phyloP scores from a whole-genome alignment of 2,888 invertebrate species.

The Brachypterus glaber region DNA sequence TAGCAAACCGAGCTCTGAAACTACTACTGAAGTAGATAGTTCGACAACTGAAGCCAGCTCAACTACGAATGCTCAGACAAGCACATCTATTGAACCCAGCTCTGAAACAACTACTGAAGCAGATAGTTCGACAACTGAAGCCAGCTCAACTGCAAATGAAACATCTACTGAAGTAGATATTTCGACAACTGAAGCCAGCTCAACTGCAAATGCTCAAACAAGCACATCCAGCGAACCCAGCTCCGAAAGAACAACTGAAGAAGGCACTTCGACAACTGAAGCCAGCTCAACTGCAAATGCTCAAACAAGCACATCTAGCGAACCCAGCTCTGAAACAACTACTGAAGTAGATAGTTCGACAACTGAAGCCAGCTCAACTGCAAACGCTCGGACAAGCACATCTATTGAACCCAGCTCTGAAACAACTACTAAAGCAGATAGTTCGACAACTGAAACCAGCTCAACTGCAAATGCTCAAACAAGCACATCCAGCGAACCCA shows the following conservation, averaged over 20 bases:
- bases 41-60: not conserved
- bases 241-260: not conserved
- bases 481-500: too few relatives aligned
- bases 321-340: not conserved
- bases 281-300: not conserved
- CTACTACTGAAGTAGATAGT: not conserved
- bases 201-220: not conserved
- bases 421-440: not conserved
- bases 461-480: not conserved
- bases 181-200: not conserved
- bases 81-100: too few relatives aligned
- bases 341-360: not conserved
- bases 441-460: not conserved
- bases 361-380: not conserved
- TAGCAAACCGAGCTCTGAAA: too few relatives aligned
- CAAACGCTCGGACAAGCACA: not conserved
- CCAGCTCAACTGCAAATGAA: not conserved
- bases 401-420: not conserved
- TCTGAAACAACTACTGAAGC: constrained; percentile 1
- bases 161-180: not conserved
- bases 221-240: too few relatives aligned
- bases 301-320: not conserved
- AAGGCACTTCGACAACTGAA: not conserved
- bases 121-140: not conserved
- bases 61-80: not conserved